phyloP scores from a whole-genome alignment of 1,140 invertebrate genomes.

The Heterodera schachtii region DNA sequence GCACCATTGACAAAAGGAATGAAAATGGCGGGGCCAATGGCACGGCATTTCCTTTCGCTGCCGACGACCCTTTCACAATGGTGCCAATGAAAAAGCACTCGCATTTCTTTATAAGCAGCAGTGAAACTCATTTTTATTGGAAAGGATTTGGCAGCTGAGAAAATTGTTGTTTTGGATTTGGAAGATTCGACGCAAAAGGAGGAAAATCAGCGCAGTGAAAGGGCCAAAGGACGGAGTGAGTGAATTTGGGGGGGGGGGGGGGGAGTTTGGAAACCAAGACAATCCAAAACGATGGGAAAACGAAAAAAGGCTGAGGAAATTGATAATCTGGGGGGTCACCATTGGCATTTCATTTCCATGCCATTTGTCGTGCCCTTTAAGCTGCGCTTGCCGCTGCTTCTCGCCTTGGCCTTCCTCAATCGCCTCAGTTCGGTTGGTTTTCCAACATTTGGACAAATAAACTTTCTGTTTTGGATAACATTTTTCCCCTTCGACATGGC shows the following conservation, averaged over 20 bases:
- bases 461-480: too few species aligned
- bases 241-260: neutral
- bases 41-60: constrained; percentile 20
- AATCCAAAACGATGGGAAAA: too few species aligned
- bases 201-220: constrained; percentile 15
- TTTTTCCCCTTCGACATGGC: neutral
- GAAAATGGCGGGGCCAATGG: constrained; percentile 10
- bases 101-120: neutral
- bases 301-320: too few species aligned
- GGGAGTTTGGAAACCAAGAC: neutral
- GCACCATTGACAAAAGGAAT: constrained; percentile 1
- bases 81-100: neutral
- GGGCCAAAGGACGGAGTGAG: constrained; percentile 9
- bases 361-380: neutral
- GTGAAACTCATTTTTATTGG: neutral
- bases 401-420: neutral
- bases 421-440: neutral
- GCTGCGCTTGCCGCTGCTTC: neutral
- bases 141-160: constrained; percentile 60
- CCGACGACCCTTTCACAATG: constrained; percentile 36
- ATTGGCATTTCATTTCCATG: too few species aligned
- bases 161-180: constrained; percentile 62
- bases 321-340: too few species aligned
- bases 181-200: constrained; percentile 49
- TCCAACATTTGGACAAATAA: neutral